Conservation (phyloP, 53 echinoderm and acorn worm genomes). For the Henricia sp. region DNA sequence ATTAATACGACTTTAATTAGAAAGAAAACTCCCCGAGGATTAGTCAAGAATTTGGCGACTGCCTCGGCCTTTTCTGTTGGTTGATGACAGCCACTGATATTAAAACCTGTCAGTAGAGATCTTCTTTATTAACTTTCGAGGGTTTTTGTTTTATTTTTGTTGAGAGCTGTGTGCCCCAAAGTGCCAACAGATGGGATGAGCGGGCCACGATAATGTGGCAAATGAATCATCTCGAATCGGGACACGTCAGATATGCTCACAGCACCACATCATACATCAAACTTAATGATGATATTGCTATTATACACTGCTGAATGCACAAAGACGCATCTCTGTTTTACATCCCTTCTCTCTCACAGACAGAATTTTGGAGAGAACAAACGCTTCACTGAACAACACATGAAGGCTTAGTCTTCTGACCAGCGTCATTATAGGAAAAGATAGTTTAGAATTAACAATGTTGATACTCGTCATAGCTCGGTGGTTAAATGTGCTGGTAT, state of each 20-base stretch:
- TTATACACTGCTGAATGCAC: too few relatives aligned
- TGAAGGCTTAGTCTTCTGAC: too few relatives aligned
- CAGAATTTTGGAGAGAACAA: too few relatives aligned
- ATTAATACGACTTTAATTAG: slow-evolving; percentile 62
- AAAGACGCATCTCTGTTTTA: too few relatives aligned
- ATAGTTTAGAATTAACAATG: too few relatives aligned
- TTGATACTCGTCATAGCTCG: too few relatives aligned
- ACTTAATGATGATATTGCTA: slow-evolving; percentile 33
- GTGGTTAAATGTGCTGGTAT: too few relatives aligned
- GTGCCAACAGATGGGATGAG: slow-evolving; percentile 48
- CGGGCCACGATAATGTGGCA: slow-evolving; percentile 28
- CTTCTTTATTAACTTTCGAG: slow-evolving; percentile 2
- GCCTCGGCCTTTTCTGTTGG: not conserved
- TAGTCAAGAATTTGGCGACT: not conserved
- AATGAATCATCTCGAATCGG: slow-evolving; percentile 35
- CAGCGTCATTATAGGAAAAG: too few relatives aligned
- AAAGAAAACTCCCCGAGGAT: slow-evolving; percentile 37
- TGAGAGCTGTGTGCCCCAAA: slow-evolving; percentile 9
- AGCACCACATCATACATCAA: slow-evolving; percentile 13
- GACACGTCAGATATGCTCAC: slow-evolving; percentile 28
- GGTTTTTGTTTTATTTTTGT: not conserved
- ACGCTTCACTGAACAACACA: too few relatives aligned
- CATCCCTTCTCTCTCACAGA: too few relatives aligned
- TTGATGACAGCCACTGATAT: not conserved
- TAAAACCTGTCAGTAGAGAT: not conserved